Evolutionary conservation across 2,113 vertebrate genomes (phyloP).

Genomic region (Marmota monax): DNA sequence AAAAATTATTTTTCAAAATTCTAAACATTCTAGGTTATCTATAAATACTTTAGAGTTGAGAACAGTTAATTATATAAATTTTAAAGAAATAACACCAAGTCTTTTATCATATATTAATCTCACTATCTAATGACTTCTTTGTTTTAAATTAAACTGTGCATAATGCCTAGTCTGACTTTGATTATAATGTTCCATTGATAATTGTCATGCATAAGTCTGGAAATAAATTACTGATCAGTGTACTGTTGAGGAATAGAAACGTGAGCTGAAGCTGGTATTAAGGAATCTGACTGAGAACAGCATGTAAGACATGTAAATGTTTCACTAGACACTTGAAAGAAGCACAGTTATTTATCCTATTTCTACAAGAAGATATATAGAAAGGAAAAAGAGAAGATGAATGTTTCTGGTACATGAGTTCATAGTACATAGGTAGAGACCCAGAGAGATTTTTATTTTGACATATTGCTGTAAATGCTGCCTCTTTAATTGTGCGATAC

Average conservation of each 20-base stretch:
- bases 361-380: not conserved
- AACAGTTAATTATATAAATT: constrained; percentile 50
- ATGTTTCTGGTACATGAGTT: not conserved
- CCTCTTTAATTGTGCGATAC: not conserved
- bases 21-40: constrained; percentile 68
- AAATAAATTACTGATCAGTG: constrained; percentile 93
- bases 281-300: constrained; percentile 78
- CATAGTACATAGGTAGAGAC: not conserved
- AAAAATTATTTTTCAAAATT: constrained; percentile 69
- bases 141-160: constrained; percentile 85
- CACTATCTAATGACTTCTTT: constrained; percentile 82
- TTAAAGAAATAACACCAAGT: constrained; percentile 60
- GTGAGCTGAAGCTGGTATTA: constrained; percentile 88
- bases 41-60: constrained; percentile 67
- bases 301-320: constrained; percentile 70
- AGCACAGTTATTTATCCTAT: constrained; percentile 14
- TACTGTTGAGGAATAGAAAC: constrained; percentile 90
- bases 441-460: not conserved
- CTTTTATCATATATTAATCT: constrained; percentile 84
- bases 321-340: constrained; percentile 59
- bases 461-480: not conserved
- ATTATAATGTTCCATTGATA: constrained; percentile 92
- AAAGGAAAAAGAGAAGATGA: constrained; percentile 9
- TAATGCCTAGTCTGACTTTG: constrained; percentile 83
- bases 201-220: constrained; percentile 90